Base-by-base conservation (phyloP, 2,113 vertebrate species). In the Passer montanus region DNA sequence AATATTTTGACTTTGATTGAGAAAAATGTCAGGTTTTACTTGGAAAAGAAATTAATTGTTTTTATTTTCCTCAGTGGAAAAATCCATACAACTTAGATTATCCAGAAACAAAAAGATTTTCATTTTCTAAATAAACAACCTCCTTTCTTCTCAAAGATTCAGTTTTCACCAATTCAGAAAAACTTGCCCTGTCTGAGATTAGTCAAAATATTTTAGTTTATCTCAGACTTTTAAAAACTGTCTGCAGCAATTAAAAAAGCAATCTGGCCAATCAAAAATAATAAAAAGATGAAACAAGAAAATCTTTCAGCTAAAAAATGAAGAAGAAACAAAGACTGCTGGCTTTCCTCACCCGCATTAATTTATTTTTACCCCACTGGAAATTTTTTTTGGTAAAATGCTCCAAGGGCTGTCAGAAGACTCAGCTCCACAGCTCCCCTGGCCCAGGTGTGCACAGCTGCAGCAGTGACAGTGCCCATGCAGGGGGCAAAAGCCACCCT, bases 391-490 rank as follows among this genome's bases (percentile, higher is more conserved):
- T 84, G 11, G 17, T 20, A 11, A 41, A 80, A 80, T 13, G 28
- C 37, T 69, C 49, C 2, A 2, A 62, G 80, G 56, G 22, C 28
- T 58, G 30, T 47, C 1, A 9, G 67, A 41, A 14, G 41, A 11
- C 33, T 50, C 12, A 10, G 27, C 13, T 47, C 6, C 0, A 1
- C 28, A 56, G 30, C 31, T 77, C 55, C 64, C 53, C 37, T 3
- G 39, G 55, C 1, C 2, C 62, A 20, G 55, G 44, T 15, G 18
- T 3, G 46, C 24, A 7, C 0, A 9, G 59, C 47, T 23, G 53
- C 2, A 12, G 66, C 2, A 0, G 43, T n/a, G 90, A 15, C 68
- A 52, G 39, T 13, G 62, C 17, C 44, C 0, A 0, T 0, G 6
- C 15, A 30, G 69, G 64, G 77, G 82, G 83, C 41, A 43, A 9